Evolutionary conservation across 1,140 invertebrate genomes (phyloP).

Genomic region (Neodiprion lecontei): DNA sequence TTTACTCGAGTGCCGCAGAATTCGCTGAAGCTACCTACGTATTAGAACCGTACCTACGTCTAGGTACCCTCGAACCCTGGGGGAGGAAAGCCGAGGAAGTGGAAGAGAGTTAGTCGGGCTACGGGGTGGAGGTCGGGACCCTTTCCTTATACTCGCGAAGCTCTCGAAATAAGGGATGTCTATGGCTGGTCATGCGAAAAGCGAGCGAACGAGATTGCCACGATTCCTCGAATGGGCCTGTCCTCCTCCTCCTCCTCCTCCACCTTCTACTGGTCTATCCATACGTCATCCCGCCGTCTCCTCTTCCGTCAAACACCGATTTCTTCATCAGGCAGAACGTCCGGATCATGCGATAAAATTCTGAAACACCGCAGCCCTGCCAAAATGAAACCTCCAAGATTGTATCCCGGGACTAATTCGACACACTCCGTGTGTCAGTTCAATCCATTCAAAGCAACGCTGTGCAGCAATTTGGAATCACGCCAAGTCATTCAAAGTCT

Average conservation of each 20-base stretch:
- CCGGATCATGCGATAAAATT: too few species aligned
- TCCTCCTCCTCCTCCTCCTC: constrained; percentile 19
- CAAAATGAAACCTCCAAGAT: too few species aligned
- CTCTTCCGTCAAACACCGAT: too few species aligned
- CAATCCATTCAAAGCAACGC: too few species aligned
- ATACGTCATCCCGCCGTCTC: constrained; percentile 26
- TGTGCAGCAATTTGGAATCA: too few species aligned
- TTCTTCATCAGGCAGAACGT: too few species aligned
- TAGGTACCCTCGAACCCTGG: not conserved
- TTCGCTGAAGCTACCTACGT: not conserved
- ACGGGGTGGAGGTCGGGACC: not conserved
- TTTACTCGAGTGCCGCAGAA: not conserved
- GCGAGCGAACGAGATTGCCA: constrained; percentile 55
- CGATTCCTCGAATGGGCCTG: constrained; percentile 39
- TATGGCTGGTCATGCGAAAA: constrained; percentile 45
- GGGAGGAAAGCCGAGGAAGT: not conserved
- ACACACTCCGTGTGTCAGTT: too few species aligned
- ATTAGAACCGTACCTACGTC: not conserved
- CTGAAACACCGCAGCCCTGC: too few species aligned
- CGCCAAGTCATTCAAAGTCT: too few species aligned
- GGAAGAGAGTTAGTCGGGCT: not conserved
- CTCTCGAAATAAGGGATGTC: not conserved
- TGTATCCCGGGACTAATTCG: too few species aligned
- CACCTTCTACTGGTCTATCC: not conserved
- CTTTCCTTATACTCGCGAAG: too few species aligned